Base-by-base conservation (phyloP, 92 coral and sea anemone genomes). In the Zoanthus sansibaricus region DNA sequence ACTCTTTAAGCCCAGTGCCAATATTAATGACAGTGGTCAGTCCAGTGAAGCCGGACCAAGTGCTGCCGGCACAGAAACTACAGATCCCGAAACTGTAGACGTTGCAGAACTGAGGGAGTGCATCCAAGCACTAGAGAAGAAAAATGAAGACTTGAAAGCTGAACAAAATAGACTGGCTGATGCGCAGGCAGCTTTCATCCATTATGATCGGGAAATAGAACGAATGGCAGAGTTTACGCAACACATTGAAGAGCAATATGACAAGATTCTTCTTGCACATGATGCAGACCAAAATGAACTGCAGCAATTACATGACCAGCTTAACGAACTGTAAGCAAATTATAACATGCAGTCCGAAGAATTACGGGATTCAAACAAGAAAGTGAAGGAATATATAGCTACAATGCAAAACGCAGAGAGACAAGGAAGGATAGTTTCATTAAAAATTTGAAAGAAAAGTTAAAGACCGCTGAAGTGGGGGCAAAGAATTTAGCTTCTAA, bases 341-440 rank as follows among this genome's bases (percentile, higher is more conserved):
- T 52, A 75, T 49, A 9, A 76, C 12, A 17, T 52, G 32, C 80
- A 51, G 45, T 48, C 80, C 14, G 1, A 76, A 14, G 30, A 52
- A 3, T n/a, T 76, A 14, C 61, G 5, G 31, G 20, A 25, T 0
- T 54, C 82, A 20, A n/a, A 76, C 31, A 46, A 76, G 58, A 76
- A 76, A 51, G 82, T 76, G 1, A 76, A 76, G 9, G 6, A n/a
- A 7, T 76, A 54, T 25, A 6, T 25, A 52, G 32, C 18, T 76
- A 76, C 67, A 76, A 83, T 67, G 73, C 8, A 14, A 46, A 13
- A 5, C 56, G 78, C 56, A 75, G 79, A 75, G 79, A 75, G 49
- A 21, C 56, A 18, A 45, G 79, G 16, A 49, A 49, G 33, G 54
- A 73, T 44, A 46, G 56, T 44, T 73, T 9, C 62, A 47, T 47